phyloP scores from a whole-genome alignment of 2,797 vertebrate species.

The Pangasius sanitwongsei region DNA sequence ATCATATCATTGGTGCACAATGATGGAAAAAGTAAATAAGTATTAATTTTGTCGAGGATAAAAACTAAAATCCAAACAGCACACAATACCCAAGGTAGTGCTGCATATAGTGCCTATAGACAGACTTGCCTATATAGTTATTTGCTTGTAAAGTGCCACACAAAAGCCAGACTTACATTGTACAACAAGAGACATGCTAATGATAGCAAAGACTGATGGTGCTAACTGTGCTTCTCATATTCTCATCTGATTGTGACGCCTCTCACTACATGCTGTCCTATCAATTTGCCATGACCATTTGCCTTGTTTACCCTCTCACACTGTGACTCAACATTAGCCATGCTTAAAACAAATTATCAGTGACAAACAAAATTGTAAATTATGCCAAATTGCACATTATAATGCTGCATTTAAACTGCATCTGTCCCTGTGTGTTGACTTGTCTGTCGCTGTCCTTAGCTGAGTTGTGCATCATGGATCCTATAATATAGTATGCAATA shows the following conservation, averaged over 20 bases:
- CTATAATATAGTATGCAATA: background rate
- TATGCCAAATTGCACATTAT: background rate
- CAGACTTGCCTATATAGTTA: background rate
- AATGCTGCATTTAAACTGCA: background rate
- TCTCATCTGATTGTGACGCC: background rate
- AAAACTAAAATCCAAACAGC: background rate
- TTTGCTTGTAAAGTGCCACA: background rate
- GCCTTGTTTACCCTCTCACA: background rate
- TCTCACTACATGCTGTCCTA: background rate
- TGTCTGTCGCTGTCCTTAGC: background rate
- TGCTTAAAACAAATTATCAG: background rate
- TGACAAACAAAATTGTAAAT: background rate
- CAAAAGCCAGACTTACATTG: background rate
- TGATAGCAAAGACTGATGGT: background rate
- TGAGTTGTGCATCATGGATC: background rate
- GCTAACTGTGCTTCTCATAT: background rate
- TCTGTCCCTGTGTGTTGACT: background rate
- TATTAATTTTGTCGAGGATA: background rate
- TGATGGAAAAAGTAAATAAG: background rate
- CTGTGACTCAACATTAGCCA: background rate
- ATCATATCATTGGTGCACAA: background rate
- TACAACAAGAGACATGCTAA: background rate
- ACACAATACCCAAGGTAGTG: background rate
- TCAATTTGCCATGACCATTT: background rate
- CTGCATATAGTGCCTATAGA: background rate